These are phyloP conservation scores for Pangasius sanitwongsei DNA, from an alignment of 2,797 vertebrate species.

Conservation along the genomic window DNA sequence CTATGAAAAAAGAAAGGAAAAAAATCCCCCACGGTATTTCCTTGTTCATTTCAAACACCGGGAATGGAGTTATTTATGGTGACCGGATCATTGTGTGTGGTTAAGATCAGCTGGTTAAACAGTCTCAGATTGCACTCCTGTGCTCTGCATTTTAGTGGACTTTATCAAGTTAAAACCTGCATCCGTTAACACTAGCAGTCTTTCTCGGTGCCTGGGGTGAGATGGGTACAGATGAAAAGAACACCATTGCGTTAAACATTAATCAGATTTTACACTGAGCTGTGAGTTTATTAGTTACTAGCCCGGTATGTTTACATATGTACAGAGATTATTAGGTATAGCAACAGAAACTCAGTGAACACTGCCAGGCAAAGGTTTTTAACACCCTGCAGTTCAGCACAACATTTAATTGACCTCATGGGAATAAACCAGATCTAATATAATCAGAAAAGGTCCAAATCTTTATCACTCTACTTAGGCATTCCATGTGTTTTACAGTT, in stretches of 20 bases:
- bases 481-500: not conserved
- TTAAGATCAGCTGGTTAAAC: slow-evolving; percentile 3
- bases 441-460: not conserved
- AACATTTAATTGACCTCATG: not conserved
- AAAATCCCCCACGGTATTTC: too few species aligned
- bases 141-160: not conserved
- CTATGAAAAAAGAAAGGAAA: not conserved
- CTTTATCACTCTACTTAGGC: not conserved
- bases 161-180: not conserved
- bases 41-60: not conserved
- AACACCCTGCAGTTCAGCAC: not conserved
- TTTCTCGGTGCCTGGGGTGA: not conserved
- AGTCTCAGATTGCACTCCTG: not conserved
- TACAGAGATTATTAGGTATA: not conserved
- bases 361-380: not conserved
- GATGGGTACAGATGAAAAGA: not conserved
- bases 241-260: not conserved
- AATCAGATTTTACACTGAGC: not conserved
- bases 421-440: not conserved
- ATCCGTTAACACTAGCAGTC: not conserved
- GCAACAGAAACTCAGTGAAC: not conserved
- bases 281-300: not conserved
- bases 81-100: not conserved
- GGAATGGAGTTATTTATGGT: not conserved
- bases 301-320: not conserved